A percentile compares a stretch with the other conserved stretches of the same genome.
Conservation (phyloP, 37 sponge, comb jelly and placozoan species). For the Oopsacas minuta region DNA sequence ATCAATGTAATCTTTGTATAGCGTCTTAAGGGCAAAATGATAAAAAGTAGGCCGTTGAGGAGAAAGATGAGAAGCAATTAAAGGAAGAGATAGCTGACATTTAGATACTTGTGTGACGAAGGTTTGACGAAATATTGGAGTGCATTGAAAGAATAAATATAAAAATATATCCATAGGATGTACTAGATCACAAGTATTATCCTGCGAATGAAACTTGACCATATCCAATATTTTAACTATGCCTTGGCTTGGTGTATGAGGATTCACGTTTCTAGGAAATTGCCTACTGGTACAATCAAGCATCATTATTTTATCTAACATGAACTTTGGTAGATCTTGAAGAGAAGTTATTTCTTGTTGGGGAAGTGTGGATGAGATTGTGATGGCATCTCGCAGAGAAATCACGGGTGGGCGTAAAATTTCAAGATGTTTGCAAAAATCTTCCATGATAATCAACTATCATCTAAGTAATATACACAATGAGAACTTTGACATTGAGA, state of each 20-base stretch:
- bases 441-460: background rate
- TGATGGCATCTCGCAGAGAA: background rate
- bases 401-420: background rate
- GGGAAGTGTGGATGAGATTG: background rate
- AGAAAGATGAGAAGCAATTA: conserved; percentile 16
- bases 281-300: conserved; percentile 9
- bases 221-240: background rate
- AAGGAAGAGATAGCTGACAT: conserved; percentile 26
- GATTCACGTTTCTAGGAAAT: background rate
- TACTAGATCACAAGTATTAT: background rate
- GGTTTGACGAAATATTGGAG: background rate
- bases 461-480: too few species aligned
- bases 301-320: background rate
- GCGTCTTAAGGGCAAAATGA: conserved; percentile 22
- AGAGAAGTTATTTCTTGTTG: background rate
- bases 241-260: background rate
- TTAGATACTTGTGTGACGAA: background rate
- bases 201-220: background rate
- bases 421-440: background rate
- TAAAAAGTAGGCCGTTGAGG: background rate
- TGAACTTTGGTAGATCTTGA: background rate
- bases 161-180: background rate
- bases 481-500: too few species aligned
- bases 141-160: background rate
- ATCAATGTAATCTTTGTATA: conserved; percentile 14